Evolutionary conservation across 1,140 invertebrate genomes (phyloP), one percentile per base, ranked within the genome.

Genomic region (Linepithema humile): DNA sequence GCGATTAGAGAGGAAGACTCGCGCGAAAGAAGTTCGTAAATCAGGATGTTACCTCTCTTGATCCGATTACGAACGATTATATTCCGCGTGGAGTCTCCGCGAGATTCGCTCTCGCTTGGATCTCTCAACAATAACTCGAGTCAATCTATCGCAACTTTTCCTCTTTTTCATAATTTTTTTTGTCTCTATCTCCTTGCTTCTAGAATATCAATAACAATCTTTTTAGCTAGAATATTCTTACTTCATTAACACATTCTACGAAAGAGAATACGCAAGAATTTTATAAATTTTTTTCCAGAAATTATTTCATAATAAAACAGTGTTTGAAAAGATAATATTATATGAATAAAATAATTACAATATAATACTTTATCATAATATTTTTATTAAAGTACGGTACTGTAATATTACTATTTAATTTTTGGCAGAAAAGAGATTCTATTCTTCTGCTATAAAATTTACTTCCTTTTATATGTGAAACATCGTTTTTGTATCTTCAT

Each of bases 1-100:
- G 43, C 69, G 67, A 83, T 83, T 83, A 83, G 20, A 77, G 59
- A 17, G 55, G 55, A 55, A 78, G 67, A 60, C 29, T 15, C 38
- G 23, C 23, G 20, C 55, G 78, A 45, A 48, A 55, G 53, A 74
- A 83, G 84, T 88, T 70, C 84, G 73, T 88, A 83, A 88, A 88
- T 88, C 84, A 83, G 73, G 78, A 83, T 85, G 73, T 83, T 82
- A 72, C 67, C 62, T 40, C 59, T 20, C 74, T 80, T 88, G 86
- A 88, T 87, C 86, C 86, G 86, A 87, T 88, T 88, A 85, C 62
- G 84, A 88, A 60, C 74, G 75, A 82, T 64, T 74, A 87, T 73
- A 82, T 57, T 59, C 50, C 26, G 38, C 40, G 65, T 72, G 65
- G 53, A 67, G 69, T 73, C 55, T 83, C 57, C 53, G 40, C 55